phyloP scores from a whole-genome alignment of 2,888 invertebrate genomes.

The Parnassius apollo region DNA sequence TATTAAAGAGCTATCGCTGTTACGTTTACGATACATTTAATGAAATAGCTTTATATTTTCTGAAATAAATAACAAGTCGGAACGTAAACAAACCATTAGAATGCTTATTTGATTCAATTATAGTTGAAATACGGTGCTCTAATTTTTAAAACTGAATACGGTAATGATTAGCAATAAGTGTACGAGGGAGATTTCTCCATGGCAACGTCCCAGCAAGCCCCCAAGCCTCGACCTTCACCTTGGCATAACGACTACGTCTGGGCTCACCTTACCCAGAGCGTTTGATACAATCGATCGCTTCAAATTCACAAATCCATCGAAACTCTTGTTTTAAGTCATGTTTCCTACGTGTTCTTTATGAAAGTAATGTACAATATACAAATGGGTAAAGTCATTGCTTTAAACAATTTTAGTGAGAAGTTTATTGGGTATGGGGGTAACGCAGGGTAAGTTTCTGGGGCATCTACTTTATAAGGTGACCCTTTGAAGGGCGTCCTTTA shows the following conservation, averaged over 20 bases:
- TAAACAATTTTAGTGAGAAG: constrained; percentile 8
- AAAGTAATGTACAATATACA: constrained; percentile 39
- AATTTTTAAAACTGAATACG: constrained; percentile 43
- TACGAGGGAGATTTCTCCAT: constrained; percentile 44
- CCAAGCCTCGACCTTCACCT: constrained; percentile 55
- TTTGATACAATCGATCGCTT: constrained; percentile 33
- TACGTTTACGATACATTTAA: no score
- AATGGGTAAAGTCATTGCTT: constrained; percentile 6
- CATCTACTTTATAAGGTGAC: constrained; percentile 57
- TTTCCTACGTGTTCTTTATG: constrained; percentile 4
- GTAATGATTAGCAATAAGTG: constrained; percentile 48
- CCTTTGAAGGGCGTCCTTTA: constrained; percentile 61
- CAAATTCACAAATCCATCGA: constrained; percentile 35
- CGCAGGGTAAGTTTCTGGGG: constrained; percentile 48
- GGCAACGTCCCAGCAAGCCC: constrained; percentile 46
- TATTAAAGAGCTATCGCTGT: no score
- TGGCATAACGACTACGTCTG: constrained; percentile 54
- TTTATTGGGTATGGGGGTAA: constrained; percentile 39
- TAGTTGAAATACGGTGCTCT: constrained; percentile 3
- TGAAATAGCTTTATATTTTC: neutral
- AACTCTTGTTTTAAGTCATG: constrained; percentile 15
- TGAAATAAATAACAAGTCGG: neutral
- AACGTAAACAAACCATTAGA: constrained; percentile 5
- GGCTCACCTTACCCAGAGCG: constrained; percentile 37
- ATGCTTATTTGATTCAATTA: constrained; percentile 3